Evolutionary conservation across 2,113 vertebrate species (phyloP).

Genomic region (Hydrolagus affinis): DNA sequence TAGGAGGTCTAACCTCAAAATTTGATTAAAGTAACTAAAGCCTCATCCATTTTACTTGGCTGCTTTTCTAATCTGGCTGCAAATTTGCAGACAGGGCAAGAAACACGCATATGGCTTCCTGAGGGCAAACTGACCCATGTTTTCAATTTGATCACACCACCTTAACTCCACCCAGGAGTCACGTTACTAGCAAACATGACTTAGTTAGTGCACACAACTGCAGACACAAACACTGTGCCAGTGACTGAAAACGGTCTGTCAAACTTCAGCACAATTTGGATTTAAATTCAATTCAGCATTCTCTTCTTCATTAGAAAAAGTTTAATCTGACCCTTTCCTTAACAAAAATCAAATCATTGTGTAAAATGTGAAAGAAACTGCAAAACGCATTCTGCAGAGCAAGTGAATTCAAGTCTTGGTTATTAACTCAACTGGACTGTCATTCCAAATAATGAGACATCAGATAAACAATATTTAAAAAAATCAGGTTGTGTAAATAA

Average conservation of each 20-base stretch:
- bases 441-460: background rate
- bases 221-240: background rate
- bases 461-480: background rate
- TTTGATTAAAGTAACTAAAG: too few relatives aligned
- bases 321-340: background rate
- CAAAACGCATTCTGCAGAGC: background rate
- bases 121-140: slow-evolving; percentile 1
- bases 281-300: slow-evolving; percentile 19
- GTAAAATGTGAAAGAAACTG: background rate
- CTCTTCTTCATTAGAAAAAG: background rate
- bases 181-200: background rate
- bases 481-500: background rate
- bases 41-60: too few relatives aligned
- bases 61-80: too few relatives aligned
- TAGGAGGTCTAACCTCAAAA: too few relatives aligned
- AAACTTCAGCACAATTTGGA: background rate
- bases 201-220: background rate
- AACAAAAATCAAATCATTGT: background rate
- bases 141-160: background rate
- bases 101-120: background rate
- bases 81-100: background rate
- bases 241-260: background rate
- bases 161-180: slow-evolving; percentile 14
- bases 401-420: background rate
- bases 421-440: background rate